phyloP scores from a whole-genome alignment of 2,888 invertebrate genomes.

The Perizoma flavofasciatum region DNA sequence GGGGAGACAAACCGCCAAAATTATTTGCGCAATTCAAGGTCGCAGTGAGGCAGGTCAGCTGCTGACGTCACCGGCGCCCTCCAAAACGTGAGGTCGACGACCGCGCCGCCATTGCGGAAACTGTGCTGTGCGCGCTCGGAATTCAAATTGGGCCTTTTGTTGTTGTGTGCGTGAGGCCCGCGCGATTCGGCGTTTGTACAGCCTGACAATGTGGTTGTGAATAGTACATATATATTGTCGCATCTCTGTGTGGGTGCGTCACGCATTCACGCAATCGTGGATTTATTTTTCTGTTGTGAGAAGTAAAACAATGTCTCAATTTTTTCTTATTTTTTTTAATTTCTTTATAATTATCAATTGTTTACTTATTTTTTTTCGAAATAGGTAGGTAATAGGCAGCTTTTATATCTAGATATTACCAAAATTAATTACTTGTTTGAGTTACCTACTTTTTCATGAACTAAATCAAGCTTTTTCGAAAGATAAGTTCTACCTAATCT shows the following conservation, averaged over 20 bases:
- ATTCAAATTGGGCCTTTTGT: conserved; percentile 77
- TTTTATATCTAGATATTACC: too few relatives aligned
- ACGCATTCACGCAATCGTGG: conserved; percentile 28
- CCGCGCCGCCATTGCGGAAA: conserved; percentile 79
- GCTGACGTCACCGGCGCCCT: conserved; percentile 80
- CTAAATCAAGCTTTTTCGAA: too few relatives aligned
- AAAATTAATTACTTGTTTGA: too few relatives aligned
- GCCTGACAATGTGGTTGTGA: conserved; percentile 31
- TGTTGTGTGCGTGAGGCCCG: conserved; percentile 59
- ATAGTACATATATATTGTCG: conserved; percentile 28
- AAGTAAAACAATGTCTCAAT: conserved; percentile 8
- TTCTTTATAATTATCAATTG: too few relatives aligned
- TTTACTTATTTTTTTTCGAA: too few relatives aligned
- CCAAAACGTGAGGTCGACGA: conserved; percentile 75
- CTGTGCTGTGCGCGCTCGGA: conserved; percentile 79
- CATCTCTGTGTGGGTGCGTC: conserved; percentile 50
- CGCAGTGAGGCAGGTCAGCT: conserved; percentile 76
- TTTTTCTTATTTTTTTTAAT: conserved; percentile 12
- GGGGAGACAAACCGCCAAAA: conserved; percentile 54
- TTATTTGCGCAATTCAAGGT: conserved; percentile 69
- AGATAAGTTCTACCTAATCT: too few relatives aligned
- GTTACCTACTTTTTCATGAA: too few relatives aligned
- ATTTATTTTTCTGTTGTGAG: conserved; percentile 24
- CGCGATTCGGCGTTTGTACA: conserved; percentile 43
- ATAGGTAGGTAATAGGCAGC: too few relatives aligned